A percentile compares a stretch with the other conserved stretches of the same genome.
Conservation (phyloP, 2,113 vertebrate genomes). For the Cnemophilus loriae region DNA sequence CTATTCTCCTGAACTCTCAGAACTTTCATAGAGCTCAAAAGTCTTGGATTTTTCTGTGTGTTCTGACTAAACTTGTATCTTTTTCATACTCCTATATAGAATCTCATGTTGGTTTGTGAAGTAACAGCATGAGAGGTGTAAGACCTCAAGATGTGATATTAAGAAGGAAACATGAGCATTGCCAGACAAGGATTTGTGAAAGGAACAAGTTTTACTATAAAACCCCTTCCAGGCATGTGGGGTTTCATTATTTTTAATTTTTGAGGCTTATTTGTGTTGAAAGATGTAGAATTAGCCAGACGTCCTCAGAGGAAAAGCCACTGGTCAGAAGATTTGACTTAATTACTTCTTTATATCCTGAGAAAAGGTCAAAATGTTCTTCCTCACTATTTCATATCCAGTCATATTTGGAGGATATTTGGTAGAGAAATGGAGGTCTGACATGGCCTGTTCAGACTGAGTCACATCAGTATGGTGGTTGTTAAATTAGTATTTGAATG, state of each 20-base stretch:
- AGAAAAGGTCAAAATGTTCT: not conserved
- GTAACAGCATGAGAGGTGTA: not conserved
- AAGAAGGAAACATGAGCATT: not conserved
- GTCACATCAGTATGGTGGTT: not conserved
- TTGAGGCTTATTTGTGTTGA: not conserved
- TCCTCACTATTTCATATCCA: not conserved
- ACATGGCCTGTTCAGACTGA: not conserved
- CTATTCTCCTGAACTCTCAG: not conserved
- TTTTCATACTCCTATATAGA: not conserved
- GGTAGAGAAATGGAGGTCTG: not conserved
- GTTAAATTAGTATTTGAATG: not conserved
- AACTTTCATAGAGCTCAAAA: not conserved
- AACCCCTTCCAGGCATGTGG: not conserved
- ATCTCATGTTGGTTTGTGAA: not conserved
- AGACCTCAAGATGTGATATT: not conserved
- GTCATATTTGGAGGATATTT: not conserved
- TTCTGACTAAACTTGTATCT: not conserved
- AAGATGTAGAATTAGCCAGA: not conserved
- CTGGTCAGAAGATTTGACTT: not conserved
- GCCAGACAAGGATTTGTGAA: not conserved
- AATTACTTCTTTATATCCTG: not conserved
- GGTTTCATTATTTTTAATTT: not conserved
- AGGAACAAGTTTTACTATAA: not conserved
- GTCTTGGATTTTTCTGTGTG: not conserved
- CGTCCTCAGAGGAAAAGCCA: not conserved